Percentiles rank a stretch among this genome's conserved stretches.
These are phyloP conservation scores for Acanthochromis polyacanthus DNA, from an alignment of 2,113 vertebrate species.

Conservation along the genomic window DNA sequence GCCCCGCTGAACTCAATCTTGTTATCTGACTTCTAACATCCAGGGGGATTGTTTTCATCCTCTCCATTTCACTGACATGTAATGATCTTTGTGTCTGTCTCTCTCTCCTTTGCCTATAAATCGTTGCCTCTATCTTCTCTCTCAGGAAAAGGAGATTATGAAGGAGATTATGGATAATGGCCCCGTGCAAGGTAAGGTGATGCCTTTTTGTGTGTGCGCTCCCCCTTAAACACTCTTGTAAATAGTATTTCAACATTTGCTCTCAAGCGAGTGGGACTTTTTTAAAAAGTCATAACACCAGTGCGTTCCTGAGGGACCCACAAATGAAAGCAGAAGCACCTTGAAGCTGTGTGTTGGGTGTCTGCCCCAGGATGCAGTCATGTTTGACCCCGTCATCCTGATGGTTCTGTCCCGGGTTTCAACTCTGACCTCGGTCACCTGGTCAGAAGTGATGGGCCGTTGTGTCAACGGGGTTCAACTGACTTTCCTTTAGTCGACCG, in stretches of 20 bases:
- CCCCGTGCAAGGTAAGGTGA: constrained; percentile 92
- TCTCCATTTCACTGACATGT: constrained; percentile 52
- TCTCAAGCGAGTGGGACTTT: constrained; percentile 11
- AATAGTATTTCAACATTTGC: constrained; percentile 15
- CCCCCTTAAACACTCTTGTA: neutral
- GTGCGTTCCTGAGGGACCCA: neutral
- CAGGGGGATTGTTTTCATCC: constrained; percentile 53
- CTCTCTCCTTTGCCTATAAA: constrained; percentile 46
- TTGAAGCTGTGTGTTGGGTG: neutral
- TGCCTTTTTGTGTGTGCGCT: constrained; percentile 21
- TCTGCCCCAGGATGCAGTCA: constrained; percentile 46
- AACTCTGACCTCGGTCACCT: constrained; percentile 52
- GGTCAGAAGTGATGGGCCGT: constrained; percentile 43
- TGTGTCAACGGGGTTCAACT: constrained; percentile 21
- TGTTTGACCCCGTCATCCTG: constrained; percentile 43
- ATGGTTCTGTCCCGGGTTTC: constrained; percentile 41
- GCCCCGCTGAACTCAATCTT: constrained; percentile 57
- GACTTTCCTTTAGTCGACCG: constrained; percentile 21
- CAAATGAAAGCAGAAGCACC: constrained; percentile 26
- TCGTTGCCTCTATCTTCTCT: constrained; percentile 43
- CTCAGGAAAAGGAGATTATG: constrained; percentile 97
- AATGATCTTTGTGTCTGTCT: constrained; percentile 49
- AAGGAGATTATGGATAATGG: constrained; percentile 97
- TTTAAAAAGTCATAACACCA: constrained; percentile 1
- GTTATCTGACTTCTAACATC: constrained; percentile 65